phyloP scores from a whole-genome alignment of 2,113 vertebrate genomes.

The Perca schrenkii region DNA sequence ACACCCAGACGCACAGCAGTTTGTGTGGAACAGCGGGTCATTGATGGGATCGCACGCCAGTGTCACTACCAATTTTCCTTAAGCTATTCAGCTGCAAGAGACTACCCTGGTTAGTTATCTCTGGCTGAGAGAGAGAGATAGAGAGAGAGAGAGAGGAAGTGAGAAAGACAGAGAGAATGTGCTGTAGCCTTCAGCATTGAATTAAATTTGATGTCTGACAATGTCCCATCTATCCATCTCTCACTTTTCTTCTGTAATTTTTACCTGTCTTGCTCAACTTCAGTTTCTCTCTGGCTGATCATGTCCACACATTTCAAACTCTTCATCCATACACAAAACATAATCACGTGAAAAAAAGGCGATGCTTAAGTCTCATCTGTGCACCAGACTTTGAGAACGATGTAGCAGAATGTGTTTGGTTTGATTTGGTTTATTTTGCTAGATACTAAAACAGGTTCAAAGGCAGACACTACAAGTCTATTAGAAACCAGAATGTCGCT shows the following conservation, averaged over 20 bases:
- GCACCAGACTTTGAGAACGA: constrained; percentile 45
- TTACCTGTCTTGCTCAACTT: not conserved
- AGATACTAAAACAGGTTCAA: constrained; percentile 22
- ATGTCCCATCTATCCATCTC: not conserved
- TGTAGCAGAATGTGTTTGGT: constrained; percentile 25
- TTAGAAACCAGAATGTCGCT: not conserved
- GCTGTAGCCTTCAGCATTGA: not conserved
- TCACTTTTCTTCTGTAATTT: not conserved
- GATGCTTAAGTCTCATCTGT: constrained; percentile 42
- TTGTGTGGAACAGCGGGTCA: constrained; percentile 65
- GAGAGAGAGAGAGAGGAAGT: not conserved
- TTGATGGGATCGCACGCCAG: constrained; percentile 59
- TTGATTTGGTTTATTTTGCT: constrained; percentile 26
- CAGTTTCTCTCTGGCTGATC: not conserved
- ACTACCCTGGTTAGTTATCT: constrained; percentile 25
- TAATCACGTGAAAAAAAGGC: not conserved
- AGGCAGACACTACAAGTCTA: not conserved
- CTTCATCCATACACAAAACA: not conserved
- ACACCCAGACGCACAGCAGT: constrained; percentile 54
- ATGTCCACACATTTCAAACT: constrained; percentile 16
- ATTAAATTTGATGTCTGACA: not conserved
- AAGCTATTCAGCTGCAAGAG: constrained; percentile 28
- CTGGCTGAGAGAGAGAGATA: constrained; percentile 20
- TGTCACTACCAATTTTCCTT: constrained; percentile 54
- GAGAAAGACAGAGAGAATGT: not conserved